phyloP scores from a whole-genome alignment of 64 coral and sea anemone species.

The Stichodactyla helianthus region DNA sequence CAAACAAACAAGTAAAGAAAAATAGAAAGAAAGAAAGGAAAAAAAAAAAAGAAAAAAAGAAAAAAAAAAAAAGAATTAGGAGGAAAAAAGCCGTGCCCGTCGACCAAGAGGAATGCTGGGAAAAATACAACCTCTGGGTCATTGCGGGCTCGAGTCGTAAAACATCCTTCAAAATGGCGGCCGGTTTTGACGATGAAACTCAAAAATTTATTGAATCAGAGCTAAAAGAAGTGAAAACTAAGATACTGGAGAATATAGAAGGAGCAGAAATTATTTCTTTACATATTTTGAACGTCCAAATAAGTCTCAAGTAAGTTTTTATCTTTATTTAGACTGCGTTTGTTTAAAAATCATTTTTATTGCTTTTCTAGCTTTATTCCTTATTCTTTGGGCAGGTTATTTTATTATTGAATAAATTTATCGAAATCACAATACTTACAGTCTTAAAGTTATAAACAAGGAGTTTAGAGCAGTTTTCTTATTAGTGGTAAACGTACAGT shows the following conservation, averaged over 20 bases:
- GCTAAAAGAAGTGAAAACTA: constrained; percentile 62
- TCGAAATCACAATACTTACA: no score
- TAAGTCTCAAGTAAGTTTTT: constrained; percentile 77
- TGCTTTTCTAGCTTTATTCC: no score
- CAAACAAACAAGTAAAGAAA: no score
- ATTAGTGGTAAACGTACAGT: no score
- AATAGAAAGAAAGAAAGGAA: no score
- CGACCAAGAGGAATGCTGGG: background rate
- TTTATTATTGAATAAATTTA: no score
- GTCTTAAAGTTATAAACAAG: no score
- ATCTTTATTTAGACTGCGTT: no score
- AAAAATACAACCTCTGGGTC: background rate
- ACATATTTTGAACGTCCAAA: constrained; percentile 80
- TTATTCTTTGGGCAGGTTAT: no score
- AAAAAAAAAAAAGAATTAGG: background rate
- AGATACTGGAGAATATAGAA: constrained; percentile 66
- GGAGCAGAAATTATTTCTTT: constrained; percentile 84
- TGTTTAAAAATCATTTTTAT: no score
- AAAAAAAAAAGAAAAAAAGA: background rate
- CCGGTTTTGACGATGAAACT: constrained; percentile 27
- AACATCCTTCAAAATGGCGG: constrained; percentile 43
- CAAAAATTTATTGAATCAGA: constrained; percentile 62
- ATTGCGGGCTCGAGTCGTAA: background rate
- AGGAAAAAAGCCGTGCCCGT: background rate
- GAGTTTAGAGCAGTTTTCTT: no score